A percentile compares a stretch with the other conserved stretches of the same genome.
These are phyloP conservation scores for Masnerella sp. DNA, from an alignment of 2,888 invertebrate genomes.

Conservation along the genomic window DNA sequence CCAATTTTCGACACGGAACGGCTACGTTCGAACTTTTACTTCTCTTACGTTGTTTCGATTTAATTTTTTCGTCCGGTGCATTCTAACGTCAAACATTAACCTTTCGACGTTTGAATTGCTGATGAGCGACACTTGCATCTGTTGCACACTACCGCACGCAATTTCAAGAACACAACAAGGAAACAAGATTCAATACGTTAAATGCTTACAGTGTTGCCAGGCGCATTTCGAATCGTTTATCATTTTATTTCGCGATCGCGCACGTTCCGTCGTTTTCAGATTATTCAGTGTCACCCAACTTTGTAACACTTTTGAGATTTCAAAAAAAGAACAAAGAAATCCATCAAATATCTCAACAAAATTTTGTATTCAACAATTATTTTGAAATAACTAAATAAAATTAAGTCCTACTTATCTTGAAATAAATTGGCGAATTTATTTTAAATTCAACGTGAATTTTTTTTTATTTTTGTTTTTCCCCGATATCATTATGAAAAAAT, in stretches of 20 bases:
- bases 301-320: too few species aligned
- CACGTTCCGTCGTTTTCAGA: neutral
- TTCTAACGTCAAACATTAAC: constrained; percentile 44
- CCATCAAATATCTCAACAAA: too few species aligned
- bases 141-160: constrained; percentile 34
- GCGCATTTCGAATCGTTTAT: constrained; percentile 26
- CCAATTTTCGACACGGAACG: constrained; percentile 41
- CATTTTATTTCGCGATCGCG: constrained; percentile 9
- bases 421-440: too few species aligned
- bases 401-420: too few species aligned
- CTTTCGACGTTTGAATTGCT: constrained; percentile 37
- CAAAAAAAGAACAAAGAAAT: too few species aligned
- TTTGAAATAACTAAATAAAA: too few species aligned
- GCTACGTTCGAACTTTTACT: neutral
- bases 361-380: neutral
- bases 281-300: neutral
- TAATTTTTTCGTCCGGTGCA: constrained; percentile 10
- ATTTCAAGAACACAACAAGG: constrained; percentile 52
- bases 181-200: constrained; percentile 43
- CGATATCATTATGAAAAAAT: neutral
- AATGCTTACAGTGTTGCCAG: constrained; percentile 48
- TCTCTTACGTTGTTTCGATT: constrained; percentile 1
- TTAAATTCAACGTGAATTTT: too few species aligned
- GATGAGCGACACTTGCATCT: constrained; percentile 38
- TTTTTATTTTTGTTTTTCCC: too few species aligned